phyloP scores from a whole-genome alignment of 53 echinoderm and acorn worm species.

The Patiria pectinifera region DNA sequence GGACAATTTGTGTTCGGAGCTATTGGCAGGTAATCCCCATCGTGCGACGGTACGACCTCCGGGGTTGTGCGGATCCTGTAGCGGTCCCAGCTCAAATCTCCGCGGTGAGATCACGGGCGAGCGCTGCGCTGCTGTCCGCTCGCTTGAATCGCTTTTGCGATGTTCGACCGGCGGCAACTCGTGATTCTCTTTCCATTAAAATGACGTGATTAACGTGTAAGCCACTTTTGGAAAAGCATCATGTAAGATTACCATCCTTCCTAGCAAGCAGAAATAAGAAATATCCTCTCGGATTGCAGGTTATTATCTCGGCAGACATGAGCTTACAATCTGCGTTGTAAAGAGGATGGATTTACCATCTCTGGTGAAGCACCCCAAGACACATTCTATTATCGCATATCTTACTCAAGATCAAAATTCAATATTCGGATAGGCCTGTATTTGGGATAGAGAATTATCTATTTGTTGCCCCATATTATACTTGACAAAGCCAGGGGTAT shows the following conservation, averaged over 20 bases:
- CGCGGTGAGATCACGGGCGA: slow-evolving; percentile 8
- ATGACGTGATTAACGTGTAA: slow-evolving; percentile 46
- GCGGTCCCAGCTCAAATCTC: background rate
- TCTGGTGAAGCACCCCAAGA: no score
- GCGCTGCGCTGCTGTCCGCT: background rate
- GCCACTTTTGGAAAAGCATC: slow-evolving; percentile 24
- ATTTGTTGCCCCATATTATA: no score
- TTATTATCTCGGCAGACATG: background rate
- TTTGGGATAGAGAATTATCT: no score
- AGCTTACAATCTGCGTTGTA: background rate
- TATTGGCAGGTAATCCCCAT: slow-evolving; percentile 19
- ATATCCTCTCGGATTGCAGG: background rate
- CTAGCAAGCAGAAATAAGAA: background rate
- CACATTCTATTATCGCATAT: no score
- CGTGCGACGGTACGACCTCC: slow-evolving; percentile 1
- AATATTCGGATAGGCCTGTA: no score
- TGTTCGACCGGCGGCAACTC: slow-evolving; percentile 1
- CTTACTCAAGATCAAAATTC: no score
- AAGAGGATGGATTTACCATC: background rate
- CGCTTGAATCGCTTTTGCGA: background rate
- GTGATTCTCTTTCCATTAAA: slow-evolving; percentile 14
- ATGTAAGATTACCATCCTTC: slow-evolving; percentile 23
- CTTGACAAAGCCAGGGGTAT: no score
- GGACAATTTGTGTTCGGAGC: slow-evolving; percentile 54
- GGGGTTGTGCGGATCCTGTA: background rate